Evolutionary conservation across 2,888 invertebrate species (phyloP).

Genomic region (Octonoba sinensis): DNA sequence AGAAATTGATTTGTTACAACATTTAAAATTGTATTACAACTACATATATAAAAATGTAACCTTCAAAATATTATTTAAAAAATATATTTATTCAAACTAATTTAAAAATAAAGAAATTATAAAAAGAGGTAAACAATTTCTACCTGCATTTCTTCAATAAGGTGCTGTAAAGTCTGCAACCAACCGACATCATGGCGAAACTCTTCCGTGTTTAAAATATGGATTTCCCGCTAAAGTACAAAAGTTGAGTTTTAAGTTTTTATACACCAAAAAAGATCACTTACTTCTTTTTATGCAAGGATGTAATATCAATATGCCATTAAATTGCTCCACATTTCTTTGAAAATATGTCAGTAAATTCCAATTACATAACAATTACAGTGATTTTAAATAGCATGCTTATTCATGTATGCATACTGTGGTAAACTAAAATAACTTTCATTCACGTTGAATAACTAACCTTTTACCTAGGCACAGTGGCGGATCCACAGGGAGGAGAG

Average conservation of each 20-base stretch:
- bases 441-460: too few species aligned
- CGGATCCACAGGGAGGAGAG: too few species aligned
- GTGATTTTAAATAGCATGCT: too few species aligned
- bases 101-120: background rate
- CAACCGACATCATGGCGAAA: slow-evolving; percentile 91
- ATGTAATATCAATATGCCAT: too few species aligned
- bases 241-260: slow-evolving; percentile 58
- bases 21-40: background rate
- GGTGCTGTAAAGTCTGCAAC: slow-evolving; percentile 89
- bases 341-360: too few species aligned
- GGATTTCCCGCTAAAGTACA: slow-evolving; percentile 84
- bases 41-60: background rate
- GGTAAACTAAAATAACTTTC: too few species aligned
- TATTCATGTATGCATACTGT: too few species aligned
- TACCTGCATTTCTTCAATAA: slow-evolving; percentile 91
- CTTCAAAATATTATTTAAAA: background rate
- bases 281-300: too few species aligned
- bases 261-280: background rate
- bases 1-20: background rate
- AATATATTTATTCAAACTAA: background rate
- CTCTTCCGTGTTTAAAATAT: slow-evolving; percentile 83
- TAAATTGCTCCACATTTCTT: too few species aligned
- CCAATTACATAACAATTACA: too few species aligned
- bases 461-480: too few species aligned
- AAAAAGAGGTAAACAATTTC: background rate